A percentile compares a stretch with the other conserved stretches of the same genome.
Evolutionary conservation across 2,797 vertebrate species (phyloP).

Genomic region (Calcarius lapponicus): DNA sequence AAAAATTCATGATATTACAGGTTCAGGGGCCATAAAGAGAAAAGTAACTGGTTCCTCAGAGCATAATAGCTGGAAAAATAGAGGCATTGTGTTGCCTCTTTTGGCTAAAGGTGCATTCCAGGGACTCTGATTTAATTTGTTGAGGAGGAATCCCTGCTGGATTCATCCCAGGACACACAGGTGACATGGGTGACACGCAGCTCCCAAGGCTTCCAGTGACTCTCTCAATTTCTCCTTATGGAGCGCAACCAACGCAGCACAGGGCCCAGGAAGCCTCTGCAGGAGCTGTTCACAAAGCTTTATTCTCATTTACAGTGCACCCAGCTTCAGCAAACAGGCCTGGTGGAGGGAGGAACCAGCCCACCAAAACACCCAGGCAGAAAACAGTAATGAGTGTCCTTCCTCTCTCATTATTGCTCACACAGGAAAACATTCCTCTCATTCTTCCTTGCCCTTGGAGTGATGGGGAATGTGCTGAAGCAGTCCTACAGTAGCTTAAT

Average conservation of each 20-base stretch:
- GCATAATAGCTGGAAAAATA: fast-evolving
- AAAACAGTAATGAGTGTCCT: not conserved
- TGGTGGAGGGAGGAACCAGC: not conserved
- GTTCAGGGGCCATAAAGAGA: not conserved
- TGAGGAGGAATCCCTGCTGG: not conserved
- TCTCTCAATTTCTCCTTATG: not conserved
- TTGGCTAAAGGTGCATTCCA: not conserved
- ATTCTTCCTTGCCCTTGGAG: conserved; percentile 30
- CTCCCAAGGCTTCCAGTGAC: not conserved
- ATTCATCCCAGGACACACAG: not conserved
- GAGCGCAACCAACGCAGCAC: not conserved
- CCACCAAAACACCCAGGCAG: not conserved
- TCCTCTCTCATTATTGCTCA: not conserved
- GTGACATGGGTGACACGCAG: not conserved
- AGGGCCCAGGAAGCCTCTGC: not conserved
- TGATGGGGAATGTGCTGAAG: conserved; percentile 14
- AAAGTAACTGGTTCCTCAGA: not conserved
- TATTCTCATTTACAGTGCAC: not conserved
- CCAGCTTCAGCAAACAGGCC: not conserved
- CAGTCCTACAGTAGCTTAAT: conserved; percentile 14
- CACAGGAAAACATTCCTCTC: not conserved
- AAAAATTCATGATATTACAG: not conserved
- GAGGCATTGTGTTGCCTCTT: not conserved
- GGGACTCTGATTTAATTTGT: not conserved
- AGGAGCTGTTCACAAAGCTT: not conserved